Evolutionary conservation across 2,888 invertebrate species (phyloP).

Genomic region (Platynereis dumerilii): DNA sequence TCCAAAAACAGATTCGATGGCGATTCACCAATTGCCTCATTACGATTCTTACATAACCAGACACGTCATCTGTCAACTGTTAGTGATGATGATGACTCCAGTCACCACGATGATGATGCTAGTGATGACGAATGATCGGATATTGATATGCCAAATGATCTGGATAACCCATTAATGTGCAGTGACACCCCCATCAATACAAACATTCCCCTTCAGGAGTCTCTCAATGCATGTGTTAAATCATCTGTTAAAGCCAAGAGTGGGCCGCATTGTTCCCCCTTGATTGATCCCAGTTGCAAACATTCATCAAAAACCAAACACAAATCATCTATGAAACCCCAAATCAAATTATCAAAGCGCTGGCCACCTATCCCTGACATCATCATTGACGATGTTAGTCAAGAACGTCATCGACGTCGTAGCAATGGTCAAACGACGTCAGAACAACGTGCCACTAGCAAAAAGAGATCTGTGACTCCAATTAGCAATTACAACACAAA

Average conservation of each 20-base stretch:
- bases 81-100: background rate
- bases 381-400: background rate
- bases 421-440: too few relatives aligned
- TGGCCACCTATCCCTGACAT: slow-evolving; percentile 2
- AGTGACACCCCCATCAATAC: too few relatives aligned
- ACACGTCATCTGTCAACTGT: slow-evolving; percentile 4
- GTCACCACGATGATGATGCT: background rate
- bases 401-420: background rate
- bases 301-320: too few relatives aligned
- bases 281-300: too few relatives aligned
- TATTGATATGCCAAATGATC: background rate
- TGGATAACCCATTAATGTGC: too few relatives aligned
- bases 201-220: too few relatives aligned
- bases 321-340: too few relatives aligned
- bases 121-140: slow-evolving; percentile 1
- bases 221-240: too few relatives aligned
- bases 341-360: background rate
- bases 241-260: too few relatives aligned
- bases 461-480: too few relatives aligned
- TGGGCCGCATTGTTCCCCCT: too few relatives aligned
- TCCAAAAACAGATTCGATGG: slow-evolving; percentile 7
- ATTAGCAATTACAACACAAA: background rate
- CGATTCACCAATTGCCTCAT: slow-evolving; percentile 22
- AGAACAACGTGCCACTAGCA: too few relatives aligned
- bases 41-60: slow-evolving; percentile 16